Evolutionary conservation across 2,888 invertebrate species (phyloP).

Genomic region (Metellina segmentata): DNA sequence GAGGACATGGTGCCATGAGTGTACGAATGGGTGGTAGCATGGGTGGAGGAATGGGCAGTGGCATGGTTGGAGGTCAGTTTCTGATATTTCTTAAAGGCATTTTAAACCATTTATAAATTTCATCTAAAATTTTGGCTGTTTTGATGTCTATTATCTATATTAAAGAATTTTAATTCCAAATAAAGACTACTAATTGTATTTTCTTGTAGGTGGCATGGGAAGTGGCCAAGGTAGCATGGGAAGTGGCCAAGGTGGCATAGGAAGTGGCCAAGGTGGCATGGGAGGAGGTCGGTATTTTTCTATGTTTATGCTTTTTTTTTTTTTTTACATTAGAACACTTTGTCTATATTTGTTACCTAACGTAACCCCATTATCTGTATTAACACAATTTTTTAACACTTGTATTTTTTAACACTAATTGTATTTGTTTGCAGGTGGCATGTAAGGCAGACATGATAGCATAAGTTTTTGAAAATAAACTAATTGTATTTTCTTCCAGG

Average conservation of each 20-base stretch:
- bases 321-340: no score
- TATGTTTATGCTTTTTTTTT: no score
- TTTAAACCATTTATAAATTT: no score
- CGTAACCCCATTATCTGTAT: no score
- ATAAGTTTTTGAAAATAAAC: no score
- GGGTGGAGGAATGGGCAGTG: neutral
- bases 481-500: neutral
- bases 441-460: neutral
- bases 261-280: slow-evolving; percentile 15
- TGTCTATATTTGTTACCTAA: neutral
- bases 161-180: no score
- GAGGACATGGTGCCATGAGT: neutral
- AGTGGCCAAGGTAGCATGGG: neutral
- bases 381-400: neutral
- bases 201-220: no score
- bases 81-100: no score
- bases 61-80: neutral
- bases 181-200: no score
- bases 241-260: slow-evolving; percentile 19
- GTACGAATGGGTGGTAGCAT: neutral
- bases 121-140: no score
- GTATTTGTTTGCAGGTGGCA: neutral
- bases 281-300: neutral
- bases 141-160: no score
- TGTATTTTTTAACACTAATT: no score